Evolutionary conservation across 37 sponge, comb jelly and placozoan genomes (phyloP).

Genomic region (Theonella swinhoei): DNA sequence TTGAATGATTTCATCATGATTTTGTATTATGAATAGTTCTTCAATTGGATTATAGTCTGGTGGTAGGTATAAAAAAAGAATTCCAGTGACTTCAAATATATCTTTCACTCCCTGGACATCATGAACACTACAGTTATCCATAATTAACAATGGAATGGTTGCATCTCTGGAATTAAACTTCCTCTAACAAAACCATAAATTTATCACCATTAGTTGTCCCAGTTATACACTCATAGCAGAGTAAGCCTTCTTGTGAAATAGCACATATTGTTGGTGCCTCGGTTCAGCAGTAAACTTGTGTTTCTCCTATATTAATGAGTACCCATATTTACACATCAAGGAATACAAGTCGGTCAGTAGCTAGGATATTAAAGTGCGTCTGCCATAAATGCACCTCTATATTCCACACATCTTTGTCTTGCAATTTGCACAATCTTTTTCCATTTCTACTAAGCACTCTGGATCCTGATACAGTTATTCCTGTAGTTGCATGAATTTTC

Average conservation of each 20-base stretch:
- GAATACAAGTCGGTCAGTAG: constrained; percentile 12
- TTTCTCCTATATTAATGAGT: constrained; percentile 16
- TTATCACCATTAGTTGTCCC: constrained; percentile 28
- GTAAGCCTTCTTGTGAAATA: constrained; percentile 19
- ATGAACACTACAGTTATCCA: constrained; percentile 35
- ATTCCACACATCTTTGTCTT: constrained; percentile 23
- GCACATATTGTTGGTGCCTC: constrained; percentile 30
- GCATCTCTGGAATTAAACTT: constrained; percentile 15
- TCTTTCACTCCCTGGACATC: constrained; percentile 24
- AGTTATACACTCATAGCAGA: background rate
- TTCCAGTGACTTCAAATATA: background rate
- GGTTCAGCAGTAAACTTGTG: constrained; percentile 10
- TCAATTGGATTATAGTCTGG: constrained; percentile 31
- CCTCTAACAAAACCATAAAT: constrained; percentile 23
- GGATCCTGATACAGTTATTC: constrained; percentile 10
- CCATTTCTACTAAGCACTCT: constrained; percentile 15
- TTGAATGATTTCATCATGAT: constrained; percentile 48
- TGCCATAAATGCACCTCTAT: constrained; percentile 36
- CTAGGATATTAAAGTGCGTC: constrained; percentile 11
- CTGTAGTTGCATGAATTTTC: background rate
- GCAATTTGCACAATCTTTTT: constrained; percentile 31
- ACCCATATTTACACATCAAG: constrained; percentile 55
- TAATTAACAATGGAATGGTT: constrained; percentile 16
- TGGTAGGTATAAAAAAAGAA: constrained; percentile 25
- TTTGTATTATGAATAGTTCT: constrained; percentile 15